Base-by-base conservation (phyloP, 2,797 vertebrate genomes). In the Paedocypris micromegethes region DNA sequence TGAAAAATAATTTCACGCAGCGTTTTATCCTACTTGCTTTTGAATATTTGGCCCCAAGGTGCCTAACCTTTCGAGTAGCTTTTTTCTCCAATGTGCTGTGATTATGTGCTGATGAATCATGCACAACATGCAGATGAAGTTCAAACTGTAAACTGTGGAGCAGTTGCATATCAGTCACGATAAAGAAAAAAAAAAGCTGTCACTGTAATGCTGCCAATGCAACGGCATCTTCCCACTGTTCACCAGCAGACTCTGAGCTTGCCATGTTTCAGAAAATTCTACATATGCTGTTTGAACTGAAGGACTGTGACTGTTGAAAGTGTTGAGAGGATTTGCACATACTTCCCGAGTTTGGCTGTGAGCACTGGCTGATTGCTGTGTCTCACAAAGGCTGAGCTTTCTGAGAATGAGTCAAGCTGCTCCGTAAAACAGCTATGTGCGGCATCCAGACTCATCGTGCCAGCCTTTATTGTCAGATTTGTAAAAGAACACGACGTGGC, bases 381-480 rank as follows among this genome's bases (percentile, higher is more conserved):
- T 63, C 77, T 69, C 83, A 92, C 87, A 89, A 90, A 92, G 91
- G 84, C 82, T 80, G 80, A 83, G 84, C 88, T 92, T 85, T 83
- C 85, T 76, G 82, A 84, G 86, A 91, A 86, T 81, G 85, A 80
- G 76, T 68, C 88, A 87, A 88, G 90, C 85, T 68, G 59, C 83
- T 78, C 82, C 79, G 82, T 82, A 87, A 88, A 87, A 81, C 83
- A 92, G 86, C 86, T 90, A 92, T 92, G 91, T 91, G 87, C 86
- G 91, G 89, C 92, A 92, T 95, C 91, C 85, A 87, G 85, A 88
- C 90, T 90, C 92, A 93, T 92, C 95, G 90, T 90, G 84, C 86
- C 80, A 86, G 83, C 93, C 92, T 93, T 87, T 89, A 92, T 91
- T 90, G 89, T 89, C 91, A 89, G 86, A 86, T 93, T 92, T 23